phyloP scores from a whole-genome alignment of 2,888 invertebrate genomes.

The Microdon myrmicae region DNA sequence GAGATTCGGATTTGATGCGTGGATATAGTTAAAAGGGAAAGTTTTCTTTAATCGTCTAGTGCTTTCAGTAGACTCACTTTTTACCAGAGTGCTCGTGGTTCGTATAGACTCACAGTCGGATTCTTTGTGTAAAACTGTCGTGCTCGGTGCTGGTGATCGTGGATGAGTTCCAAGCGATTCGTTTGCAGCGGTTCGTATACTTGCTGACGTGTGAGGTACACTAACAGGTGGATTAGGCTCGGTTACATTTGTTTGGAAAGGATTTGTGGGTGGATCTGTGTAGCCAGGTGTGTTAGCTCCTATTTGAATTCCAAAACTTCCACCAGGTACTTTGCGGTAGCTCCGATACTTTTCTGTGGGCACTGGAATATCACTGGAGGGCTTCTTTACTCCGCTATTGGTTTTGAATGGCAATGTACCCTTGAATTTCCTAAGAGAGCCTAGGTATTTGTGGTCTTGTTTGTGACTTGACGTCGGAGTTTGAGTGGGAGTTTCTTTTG shows the following conservation, averaged over 20 bases:
- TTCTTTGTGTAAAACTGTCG: neutral
- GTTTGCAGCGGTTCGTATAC: constrained; percentile 27
- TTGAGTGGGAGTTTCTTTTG: constrained; percentile 45
- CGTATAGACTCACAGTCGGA: constrained; percentile 8
- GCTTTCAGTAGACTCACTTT: constrained; percentile 43
- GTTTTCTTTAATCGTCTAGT: constrained; percentile 66
- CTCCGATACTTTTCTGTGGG: constrained; percentile 83
- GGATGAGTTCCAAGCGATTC: constrained; percentile 21
- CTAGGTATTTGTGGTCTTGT: constrained; percentile 69
- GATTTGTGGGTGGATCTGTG: constrained; percentile 54
- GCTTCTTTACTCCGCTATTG: constrained; percentile 62
- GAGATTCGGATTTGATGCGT: constrained; percentile 78
- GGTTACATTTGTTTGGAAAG: constrained; percentile 30
- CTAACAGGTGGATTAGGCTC: constrained; percentile 38
- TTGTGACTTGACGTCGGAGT: constrained; percentile 57
- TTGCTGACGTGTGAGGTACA: constrained; percentile 35
- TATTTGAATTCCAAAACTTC: constrained; percentile 67
- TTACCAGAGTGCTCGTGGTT: constrained; percentile 19
- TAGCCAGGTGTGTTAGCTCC: constrained; percentile 64
- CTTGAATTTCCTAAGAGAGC: constrained; percentile 77
- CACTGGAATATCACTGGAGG: constrained; percentile 72
- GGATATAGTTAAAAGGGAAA: constrained; percentile 72
- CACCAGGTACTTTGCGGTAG: constrained; percentile 74
- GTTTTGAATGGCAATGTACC: constrained; percentile 65
- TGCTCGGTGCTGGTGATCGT: neutral